Conservation (phyloP, 1,140 invertebrate species). For the Hypothenemus hampei region DNA sequence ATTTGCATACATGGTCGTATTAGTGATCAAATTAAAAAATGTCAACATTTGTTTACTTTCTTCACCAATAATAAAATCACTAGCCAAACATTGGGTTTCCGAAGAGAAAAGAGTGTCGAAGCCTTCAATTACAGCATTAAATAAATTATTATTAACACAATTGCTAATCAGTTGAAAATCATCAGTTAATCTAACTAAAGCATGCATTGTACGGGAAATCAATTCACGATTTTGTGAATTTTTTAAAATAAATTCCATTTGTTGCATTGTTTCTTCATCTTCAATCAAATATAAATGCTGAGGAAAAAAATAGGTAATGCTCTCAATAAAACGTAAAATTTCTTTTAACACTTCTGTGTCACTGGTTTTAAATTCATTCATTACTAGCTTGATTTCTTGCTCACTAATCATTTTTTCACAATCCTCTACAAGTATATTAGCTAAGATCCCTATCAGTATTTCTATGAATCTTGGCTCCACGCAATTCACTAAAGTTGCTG, state of each 20-base stretch:
- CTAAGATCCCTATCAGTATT: conserved; percentile 67
- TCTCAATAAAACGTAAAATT: conserved; percentile 59
- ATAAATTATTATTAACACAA: conserved; percentile 24
- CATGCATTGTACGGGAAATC: conserved; percentile 48
- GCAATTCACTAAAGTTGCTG: conserved; percentile 46
- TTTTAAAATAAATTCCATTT: conserved; percentile 59
- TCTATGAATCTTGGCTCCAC: conserved; percentile 57
- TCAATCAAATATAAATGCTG: conserved; percentile 46
- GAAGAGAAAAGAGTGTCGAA: conserved; percentile 18
- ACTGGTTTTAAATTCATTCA: conserved; percentile 53
- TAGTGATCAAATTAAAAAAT: conserved; percentile 32
- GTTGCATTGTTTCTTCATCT: conserved; percentile 49
- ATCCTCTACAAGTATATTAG: conserved; percentile 62
- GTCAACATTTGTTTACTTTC: conserved; percentile 19
- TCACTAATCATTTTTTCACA: conserved; percentile 39
- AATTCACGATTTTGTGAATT: conserved; percentile 63
- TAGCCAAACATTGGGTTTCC: conserved; percentile 19
- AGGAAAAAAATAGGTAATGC: conserved; percentile 40
- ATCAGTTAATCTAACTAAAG: conserved; percentile 33
- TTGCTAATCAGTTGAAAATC: conserved; percentile 32
- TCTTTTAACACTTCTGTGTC: conserved; percentile 63
- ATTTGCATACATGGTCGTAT: conserved; percentile 31
- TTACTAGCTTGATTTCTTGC: conserved; percentile 41
- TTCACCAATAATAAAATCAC: conserved; percentile 19
- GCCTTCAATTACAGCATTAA: conserved; percentile 20